Percentiles rank a stretch among this genome's conserved stretches.
phyloP scores from a whole-genome alignment of 2,797 vertebrate species.

The Arvicola amphibius region DNA sequence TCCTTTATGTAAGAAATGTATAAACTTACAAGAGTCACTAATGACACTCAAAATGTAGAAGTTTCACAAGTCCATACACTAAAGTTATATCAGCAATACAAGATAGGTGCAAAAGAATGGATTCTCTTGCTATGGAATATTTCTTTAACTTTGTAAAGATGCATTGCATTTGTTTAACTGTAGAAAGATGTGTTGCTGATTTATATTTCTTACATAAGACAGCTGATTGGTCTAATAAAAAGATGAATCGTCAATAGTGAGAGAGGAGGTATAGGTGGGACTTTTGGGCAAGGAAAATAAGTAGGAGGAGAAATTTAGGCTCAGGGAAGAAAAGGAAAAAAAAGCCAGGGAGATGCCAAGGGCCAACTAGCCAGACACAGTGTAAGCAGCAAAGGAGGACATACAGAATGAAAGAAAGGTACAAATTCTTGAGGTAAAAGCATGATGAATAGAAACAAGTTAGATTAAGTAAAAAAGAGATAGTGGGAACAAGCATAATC shows the following conservation, averaged over 20 bases:
- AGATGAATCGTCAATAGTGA: background rate
- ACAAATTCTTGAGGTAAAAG: background rate
- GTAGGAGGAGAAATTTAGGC: background rate
- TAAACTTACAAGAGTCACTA: too few species aligned
- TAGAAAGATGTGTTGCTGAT: background rate
- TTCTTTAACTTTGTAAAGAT: background rate
- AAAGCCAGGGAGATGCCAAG: background rate
- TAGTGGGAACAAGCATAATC: background rate
- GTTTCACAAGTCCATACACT: background rate
- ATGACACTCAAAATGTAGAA: background rate
- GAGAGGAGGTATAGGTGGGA: background rate
- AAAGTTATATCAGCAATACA: background rate
- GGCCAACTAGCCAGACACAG: accelerated
- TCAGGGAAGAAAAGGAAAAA: background rate
- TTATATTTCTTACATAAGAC: background rate
- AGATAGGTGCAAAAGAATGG: background rate
- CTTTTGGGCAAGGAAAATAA: background rate
- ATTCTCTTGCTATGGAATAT: background rate
- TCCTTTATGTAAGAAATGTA: background rate
- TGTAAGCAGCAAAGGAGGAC: background rate
- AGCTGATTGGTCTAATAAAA: background rate
- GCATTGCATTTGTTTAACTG: background rate
- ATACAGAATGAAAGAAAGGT: background rate
- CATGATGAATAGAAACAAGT: background rate
- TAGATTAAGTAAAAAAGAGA: background rate